Evolutionary conservation across 2,113 vertebrate genomes (phyloP), one percentile per base, ranked within the genome.

Genomic region (Tonatia bakeri): DNA sequence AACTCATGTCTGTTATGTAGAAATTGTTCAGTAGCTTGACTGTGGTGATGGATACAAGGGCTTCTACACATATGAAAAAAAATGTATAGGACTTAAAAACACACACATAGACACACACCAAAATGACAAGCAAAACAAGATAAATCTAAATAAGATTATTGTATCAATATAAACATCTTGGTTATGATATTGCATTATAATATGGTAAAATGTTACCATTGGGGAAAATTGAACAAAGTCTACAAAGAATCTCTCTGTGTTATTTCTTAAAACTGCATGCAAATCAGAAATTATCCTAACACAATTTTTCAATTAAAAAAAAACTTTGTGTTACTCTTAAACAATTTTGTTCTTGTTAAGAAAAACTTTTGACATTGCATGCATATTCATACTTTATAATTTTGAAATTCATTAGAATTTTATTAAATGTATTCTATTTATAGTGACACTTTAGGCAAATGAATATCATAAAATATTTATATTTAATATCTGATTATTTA

Each of bases 401-500:
- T 95, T 85, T 83, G 45, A 91, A 91, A 24, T 77, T 91, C 33
- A 61, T 31, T 95, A 7, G 52, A 54, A 89, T 72, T 86, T 80
- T 83, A 64, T 85, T 92, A 75, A 85, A 82, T 5, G 7, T 22
- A 64, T 45, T 94, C n/a, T 43, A 40, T 94, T 92, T 81, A 5
- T 72, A 5, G 38, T 80, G 38, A 94, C 45, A 87, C 33, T 91
- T 6, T 26, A 92, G 33, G 76, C 36, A 94, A 73, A 84, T 87
- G 19, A 92, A 64, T 73, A 79, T 82, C 65, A 73, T 92, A 87
- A 96, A 94, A 69, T 80, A 94, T 92, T 87, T 90, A 87, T 80
- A 90, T 76, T 45, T 8, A 87, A 38, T 92, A 80, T 65, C 7
- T 93, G 50, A 61, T 85, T 87, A 45, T 79, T 87, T 83, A 73